These are phyloP conservation scores for Sinocyclocheilus anshuiensis DNA, from an alignment of 2,113 vertebrate species.

Conservation along the genomic window DNA sequence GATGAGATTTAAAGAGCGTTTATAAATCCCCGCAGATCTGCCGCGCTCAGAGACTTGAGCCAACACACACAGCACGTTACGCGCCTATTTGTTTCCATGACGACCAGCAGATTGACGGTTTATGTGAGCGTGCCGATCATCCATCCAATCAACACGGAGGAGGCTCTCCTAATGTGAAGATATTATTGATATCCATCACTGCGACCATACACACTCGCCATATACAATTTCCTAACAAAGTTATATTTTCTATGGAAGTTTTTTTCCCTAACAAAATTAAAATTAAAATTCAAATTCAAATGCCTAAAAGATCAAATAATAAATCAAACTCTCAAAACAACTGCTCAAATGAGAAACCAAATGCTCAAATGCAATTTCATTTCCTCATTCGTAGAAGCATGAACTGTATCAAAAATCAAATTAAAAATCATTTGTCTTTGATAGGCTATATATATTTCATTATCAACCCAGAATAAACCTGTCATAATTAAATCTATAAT, in stretches of 20 bases:
- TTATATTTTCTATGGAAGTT: background rate
- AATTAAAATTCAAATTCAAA: too few relatives aligned
- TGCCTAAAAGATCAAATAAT: too few relatives aligned
- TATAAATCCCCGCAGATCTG: conserved; percentile 8
- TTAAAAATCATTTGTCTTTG: too few relatives aligned
- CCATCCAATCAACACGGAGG: background rate
- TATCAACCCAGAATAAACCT: too few relatives aligned
- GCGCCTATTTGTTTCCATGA: conserved; percentile 59
- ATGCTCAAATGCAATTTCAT: too few relatives aligned
- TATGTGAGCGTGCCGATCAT: conserved; percentile 18
- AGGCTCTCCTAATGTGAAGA: conserved; percentile 13
- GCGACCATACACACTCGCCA: background rate
- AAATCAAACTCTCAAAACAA: too few relatives aligned
- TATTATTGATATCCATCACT: conserved; percentile 27
- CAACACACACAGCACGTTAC: conserved; percentile 26
- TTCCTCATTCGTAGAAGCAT: too few relatives aligned
- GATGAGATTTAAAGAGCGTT: conserved; percentile 12
- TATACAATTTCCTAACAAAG: background rate
- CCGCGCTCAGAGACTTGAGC: conserved; percentile 11
- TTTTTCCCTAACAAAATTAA: too few relatives aligned
- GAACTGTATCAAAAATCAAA: too few relatives aligned
- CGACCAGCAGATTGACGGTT: conserved; percentile 56
- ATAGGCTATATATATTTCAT: too few relatives aligned
- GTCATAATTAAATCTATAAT: too few relatives aligned
- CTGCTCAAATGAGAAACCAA: too few relatives aligned